A percentile compares a stretch with the other conserved stretches of the same genome.
Evolutionary conservation across 2,888 invertebrate genomes (phyloP).

Genomic region (Dicyrtomina minuta): DNA sequence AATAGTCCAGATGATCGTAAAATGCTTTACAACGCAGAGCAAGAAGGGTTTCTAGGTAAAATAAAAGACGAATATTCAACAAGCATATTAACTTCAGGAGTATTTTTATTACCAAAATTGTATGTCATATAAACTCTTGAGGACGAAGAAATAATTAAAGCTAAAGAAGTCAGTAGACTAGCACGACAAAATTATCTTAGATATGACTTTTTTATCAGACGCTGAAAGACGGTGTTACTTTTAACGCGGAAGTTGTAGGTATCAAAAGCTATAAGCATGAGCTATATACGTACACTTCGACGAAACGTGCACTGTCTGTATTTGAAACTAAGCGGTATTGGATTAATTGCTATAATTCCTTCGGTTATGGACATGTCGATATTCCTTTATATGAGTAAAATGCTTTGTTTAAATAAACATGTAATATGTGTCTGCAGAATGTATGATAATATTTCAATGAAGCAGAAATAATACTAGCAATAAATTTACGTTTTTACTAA

Average conservation of each 20-base stretch:
- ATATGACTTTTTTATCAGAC: background rate
- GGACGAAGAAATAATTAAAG: background rate
- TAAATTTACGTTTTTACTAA: too few relatives aligned
- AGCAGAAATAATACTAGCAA: too few relatives aligned
- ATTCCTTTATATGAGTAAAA: too few relatives aligned
- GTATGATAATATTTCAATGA: too few relatives aligned
- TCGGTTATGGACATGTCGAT: background rate
- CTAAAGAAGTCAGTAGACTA: background rate
- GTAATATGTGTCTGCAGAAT: too few relatives aligned
- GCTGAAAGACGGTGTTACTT: background rate
- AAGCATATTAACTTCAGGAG: too few relatives aligned
- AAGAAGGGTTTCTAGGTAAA: constrained; percentile 5
- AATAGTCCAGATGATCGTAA: background rate
- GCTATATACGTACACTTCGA: background rate
- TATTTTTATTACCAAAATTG: constrained; percentile 3
- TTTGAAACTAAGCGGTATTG: constrained; percentile 8
- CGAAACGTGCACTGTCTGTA: background rate
- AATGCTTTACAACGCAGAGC: background rate
- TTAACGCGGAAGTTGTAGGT: background rate
- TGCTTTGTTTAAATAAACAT: too few relatives aligned
- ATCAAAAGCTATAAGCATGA: background rate
- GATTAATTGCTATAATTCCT: background rate
- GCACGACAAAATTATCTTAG: background rate
- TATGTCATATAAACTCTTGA: background rate
- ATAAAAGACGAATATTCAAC: constrained; percentile 25